Percentiles rank a stretch among this genome's conserved stretches.
Conservation (phyloP, 2,888 invertebrate species). For the Drosophila incognita region DNA sequence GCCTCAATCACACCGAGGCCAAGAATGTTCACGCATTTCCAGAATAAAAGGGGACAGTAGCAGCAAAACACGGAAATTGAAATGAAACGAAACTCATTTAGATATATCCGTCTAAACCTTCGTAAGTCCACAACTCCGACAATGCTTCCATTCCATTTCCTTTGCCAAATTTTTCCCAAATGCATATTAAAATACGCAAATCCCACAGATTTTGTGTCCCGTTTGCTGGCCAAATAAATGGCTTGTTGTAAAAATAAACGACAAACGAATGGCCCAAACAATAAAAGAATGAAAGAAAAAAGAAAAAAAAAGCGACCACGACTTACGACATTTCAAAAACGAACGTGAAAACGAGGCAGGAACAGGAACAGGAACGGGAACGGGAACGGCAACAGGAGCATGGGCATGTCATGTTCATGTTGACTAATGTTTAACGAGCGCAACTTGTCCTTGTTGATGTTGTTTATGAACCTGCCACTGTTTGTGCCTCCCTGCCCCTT, state of each 20-base stretch:
- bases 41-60: conserved; percentile 13
- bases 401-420: conserved; percentile 67
- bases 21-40: conserved; percentile 75
- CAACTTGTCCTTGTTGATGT: conserved; percentile 77
- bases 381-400: neutral
- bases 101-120: conserved; percentile 16
- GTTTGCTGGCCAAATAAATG: conserved; percentile 74
- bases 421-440: conserved; percentile 74
- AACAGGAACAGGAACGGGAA: conserved; percentile 1
- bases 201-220: conserved; percentile 50
- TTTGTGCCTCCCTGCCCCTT: conserved; percentile 8
- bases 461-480: conserved; percentile 74
- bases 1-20: conserved; percentile 47
- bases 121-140: conserved; percentile 1
- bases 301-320: conserved; percentile 41
- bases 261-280: conserved; percentile 72
- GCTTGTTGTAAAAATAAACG: conserved; percentile 79
- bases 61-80: conserved; percentile 59
- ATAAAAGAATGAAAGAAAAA: conserved; percentile 70
- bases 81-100: conserved; percentile 76
- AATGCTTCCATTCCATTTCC: conserved; percentile 22
- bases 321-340: conserved; percentile 74
- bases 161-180: conserved; percentile 77
- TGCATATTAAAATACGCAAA: conserved; percentile 80
- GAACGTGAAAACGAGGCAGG: conserved; percentile 64